These are phyloP conservation scores for Pangasius krempfi DNA, from an alignment of 2,797 vertebrate species.

Conservation along the genomic window DNA sequence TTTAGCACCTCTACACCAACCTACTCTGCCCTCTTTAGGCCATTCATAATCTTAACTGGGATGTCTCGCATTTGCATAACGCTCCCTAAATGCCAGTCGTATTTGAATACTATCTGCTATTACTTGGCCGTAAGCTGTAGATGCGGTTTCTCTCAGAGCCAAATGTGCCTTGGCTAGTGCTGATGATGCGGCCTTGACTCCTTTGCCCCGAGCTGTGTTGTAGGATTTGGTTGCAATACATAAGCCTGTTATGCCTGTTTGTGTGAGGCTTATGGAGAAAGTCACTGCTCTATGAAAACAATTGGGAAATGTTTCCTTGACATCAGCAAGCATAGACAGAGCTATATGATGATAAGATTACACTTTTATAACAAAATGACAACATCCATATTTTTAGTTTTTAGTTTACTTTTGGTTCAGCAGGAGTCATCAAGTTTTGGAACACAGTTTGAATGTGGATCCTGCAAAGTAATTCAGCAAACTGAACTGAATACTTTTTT, in stretches of 20 bases:
- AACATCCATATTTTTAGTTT: conserved; percentile 6
- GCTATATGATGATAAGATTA: conserved; percentile 40
- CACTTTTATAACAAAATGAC: conserved; percentile 30
- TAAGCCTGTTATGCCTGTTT: conserved; percentile 57
- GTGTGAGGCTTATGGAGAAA: conserved; percentile 48
- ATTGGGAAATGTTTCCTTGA: conserved; percentile 42
- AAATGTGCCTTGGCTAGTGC: conserved; percentile 41
- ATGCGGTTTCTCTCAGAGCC: conserved; percentile 36
- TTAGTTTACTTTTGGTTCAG: background rate
- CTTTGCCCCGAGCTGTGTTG: conserved; percentile 50
- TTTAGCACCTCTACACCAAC: conserved; percentile 28
- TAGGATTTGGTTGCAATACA: conserved; percentile 56
- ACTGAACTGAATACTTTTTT: background rate
- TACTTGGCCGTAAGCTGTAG: conserved; percentile 30
- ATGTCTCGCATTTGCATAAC: conserved; percentile 6
- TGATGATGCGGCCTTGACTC: conserved; percentile 50
- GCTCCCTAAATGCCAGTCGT: conserved; percentile 13
- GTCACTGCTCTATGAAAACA: conserved; percentile 42
- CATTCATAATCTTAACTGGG: conserved; percentile 14
- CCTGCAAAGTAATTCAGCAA: background rate
- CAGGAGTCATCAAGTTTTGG: background rate
- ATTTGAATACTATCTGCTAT: conserved; percentile 25
- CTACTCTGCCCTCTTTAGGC: conserved; percentile 1
- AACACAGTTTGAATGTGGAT: background rate
- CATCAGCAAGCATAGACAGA: conserved; percentile 44